Evolutionary conservation across 2,888 invertebrate genomes (phyloP).

Genomic region (Nephrotoma flavescens): DNA sequence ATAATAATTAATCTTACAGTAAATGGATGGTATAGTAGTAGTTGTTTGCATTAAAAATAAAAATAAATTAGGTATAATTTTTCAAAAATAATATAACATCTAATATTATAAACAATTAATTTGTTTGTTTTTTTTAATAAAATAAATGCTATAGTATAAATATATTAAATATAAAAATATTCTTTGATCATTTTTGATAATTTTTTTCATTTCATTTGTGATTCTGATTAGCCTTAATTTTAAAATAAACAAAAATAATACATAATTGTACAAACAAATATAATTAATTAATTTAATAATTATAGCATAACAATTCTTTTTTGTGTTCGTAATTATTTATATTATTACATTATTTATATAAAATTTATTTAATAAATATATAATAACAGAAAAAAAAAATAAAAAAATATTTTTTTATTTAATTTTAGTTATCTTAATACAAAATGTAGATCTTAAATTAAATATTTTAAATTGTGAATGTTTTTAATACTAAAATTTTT

Average conservation of each 20-base stretch:
- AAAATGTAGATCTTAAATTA: not conserved
- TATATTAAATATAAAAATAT: not conserved
- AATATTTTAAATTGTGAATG: not conserved
- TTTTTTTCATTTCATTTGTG: not conserved
- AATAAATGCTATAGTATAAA: not conserved
- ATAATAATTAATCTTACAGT: not conserved
- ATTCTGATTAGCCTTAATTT: not conserved
- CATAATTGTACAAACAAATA: not conserved
- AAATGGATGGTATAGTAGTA: not conserved
- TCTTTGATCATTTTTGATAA: not conserved
- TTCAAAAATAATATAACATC: not conserved
- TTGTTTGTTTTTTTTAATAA: not conserved
- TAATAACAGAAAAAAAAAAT: not conserved
- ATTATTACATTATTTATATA: not conserved
- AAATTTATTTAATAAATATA: not conserved
- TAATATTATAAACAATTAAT: not conserved
- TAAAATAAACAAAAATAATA: not conserved
- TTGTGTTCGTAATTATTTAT: not conserved
- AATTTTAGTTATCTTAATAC: not conserved
- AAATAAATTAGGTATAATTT: not conserved
- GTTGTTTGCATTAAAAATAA: not conserved
- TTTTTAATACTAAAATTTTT: not conserved
- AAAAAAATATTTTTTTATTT: not conserved
- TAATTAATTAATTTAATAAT: not conserved
- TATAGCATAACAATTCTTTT: not conserved